Evolutionary conservation across 2,113 vertebrate genomes (phyloP).

Genomic region (Nestor notabilis): DNA sequence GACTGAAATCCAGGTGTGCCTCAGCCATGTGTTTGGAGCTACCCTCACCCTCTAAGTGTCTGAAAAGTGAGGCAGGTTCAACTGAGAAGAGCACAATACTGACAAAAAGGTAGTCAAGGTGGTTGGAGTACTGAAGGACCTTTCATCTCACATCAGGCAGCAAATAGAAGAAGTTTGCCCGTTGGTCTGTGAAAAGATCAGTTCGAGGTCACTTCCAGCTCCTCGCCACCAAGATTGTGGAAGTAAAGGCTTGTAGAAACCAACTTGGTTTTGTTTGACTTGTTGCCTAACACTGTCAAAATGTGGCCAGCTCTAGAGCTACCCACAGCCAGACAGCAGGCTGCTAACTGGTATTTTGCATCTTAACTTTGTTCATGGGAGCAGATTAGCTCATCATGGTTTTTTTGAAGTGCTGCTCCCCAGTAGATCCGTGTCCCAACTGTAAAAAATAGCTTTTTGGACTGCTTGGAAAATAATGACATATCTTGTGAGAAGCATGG

Average conservation of each 20-base stretch:
- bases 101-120: not conserved
- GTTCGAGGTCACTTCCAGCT: not conserved
- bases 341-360: not conserved
- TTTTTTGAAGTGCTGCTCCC: not conserved
- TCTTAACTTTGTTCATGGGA: not conserved
- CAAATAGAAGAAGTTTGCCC: not conserved
- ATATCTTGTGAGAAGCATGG: not conserved
- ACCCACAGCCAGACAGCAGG: not conserved
- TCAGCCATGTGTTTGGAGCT: not conserved
- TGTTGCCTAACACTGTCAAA: not conserved
- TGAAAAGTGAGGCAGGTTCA: not conserved
- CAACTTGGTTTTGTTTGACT: not conserved
- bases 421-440: not conserved
- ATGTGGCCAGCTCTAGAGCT: not conserved
- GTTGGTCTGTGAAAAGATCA: not conserved
- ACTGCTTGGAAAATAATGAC: not conserved
- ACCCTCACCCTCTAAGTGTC: not conserved
- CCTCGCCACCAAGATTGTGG: not conserved
- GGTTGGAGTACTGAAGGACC: not conserved
- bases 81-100: not conserved
- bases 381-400: not conserved
- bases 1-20: not conserved
- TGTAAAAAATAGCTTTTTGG: not conserved
- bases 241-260: not conserved
- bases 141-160: not conserved